Base-by-base conservation (phyloP, 1,140 invertebrate genomes). In the Solen grandis region DNA sequence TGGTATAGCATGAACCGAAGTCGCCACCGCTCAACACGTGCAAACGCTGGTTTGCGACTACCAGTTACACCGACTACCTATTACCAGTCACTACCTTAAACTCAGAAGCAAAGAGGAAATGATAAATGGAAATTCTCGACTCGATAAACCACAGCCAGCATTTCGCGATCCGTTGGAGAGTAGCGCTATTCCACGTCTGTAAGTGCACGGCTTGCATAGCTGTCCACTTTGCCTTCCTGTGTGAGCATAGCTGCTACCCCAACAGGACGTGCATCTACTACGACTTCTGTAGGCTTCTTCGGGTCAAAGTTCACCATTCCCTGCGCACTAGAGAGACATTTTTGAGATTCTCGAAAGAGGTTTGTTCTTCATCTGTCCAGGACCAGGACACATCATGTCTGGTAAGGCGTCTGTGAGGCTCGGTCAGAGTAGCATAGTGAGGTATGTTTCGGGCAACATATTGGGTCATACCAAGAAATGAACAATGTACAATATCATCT, bases 151-250 rank as follows among this genome's bases (percentile, higher is more conserved):
- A n/a, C n/a, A 10, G 82, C 65, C 3, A 92, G 65, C n/a, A 85
- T 81, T 81, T 93, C 92, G 65, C 91, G 89, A 77, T 93, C 92
- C 19, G 89, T 92, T 76, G 92, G 90, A 22, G 0, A 33, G 22
- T 76, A 93, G 27, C 88, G 52, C 60, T 82, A 81, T 86, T 93
- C 88, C 2, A 86, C 74, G 91, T 81, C 29, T 31, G 84, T 89
- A n/a, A n/a, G n/a, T n/a, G n/a, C n/a, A n/a, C n/a, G n/a, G n/a
- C n/a, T n/a, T n/a, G n/a, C n/a, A n/a, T n/a, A n/a, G n/a, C n/a
- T n/a, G n/a, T n/a, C n/a, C n/a, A n/a, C n/a, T n/a, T n/a, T n/a
- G n/a, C n/a, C n/a, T n/a, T n/a, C n/a, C n/a, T n/a, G n/a, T n/a
- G n/a, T n/a, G n/a, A n/a, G n/a, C n/a, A n/a, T n/a, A 84, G 89